These are phyloP conservation scores for Colletes gigas DNA, from an alignment of 1,140 invertebrate genomes.

Conservation along the genomic window DNA sequence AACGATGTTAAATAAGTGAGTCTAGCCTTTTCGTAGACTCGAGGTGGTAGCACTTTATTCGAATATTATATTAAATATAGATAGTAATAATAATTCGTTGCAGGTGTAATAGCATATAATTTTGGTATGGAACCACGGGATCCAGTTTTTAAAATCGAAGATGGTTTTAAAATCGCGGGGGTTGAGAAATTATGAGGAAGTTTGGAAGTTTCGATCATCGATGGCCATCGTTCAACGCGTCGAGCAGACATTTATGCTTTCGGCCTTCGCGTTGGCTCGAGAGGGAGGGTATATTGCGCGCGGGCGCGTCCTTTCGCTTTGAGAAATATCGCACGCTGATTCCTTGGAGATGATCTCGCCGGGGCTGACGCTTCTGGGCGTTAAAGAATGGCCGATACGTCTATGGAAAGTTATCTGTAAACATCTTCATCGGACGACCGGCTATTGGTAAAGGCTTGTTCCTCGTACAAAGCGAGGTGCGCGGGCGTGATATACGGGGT, in stretches of 20 bases:
- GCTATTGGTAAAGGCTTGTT: conserved; percentile 11
- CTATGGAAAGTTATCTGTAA: conserved; percentile 35
- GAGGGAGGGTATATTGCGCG: conserved; percentile 32
- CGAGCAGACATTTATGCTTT: neutral
- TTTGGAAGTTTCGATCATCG: neutral
- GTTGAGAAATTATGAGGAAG: no score
- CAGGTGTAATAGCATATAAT: no score
- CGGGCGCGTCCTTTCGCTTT: conserved; percentile 7
- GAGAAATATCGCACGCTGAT: conserved; percentile 54
- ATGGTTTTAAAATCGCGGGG: no score
- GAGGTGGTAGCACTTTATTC: no score
- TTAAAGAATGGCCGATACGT: conserved; percentile 55
- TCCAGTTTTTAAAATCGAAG: no score
- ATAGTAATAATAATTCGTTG: no score
- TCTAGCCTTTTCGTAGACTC: no score
- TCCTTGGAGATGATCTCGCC: conserved; percentile 40
- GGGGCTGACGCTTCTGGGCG: conserved; percentile 38
- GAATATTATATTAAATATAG: no score
- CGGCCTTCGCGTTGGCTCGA: conserved; percentile 7
- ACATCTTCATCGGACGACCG: conserved; percentile 37
- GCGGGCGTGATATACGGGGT: conserved; percentile 7
- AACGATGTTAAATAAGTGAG: no score
- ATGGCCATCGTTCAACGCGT: conserved; percentile 32
- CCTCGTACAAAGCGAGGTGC: neutral
- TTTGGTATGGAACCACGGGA: no score